Evolutionary conservation across 2,113 vertebrate genomes (phyloP).

Genomic region (Neogale vison): DNA sequence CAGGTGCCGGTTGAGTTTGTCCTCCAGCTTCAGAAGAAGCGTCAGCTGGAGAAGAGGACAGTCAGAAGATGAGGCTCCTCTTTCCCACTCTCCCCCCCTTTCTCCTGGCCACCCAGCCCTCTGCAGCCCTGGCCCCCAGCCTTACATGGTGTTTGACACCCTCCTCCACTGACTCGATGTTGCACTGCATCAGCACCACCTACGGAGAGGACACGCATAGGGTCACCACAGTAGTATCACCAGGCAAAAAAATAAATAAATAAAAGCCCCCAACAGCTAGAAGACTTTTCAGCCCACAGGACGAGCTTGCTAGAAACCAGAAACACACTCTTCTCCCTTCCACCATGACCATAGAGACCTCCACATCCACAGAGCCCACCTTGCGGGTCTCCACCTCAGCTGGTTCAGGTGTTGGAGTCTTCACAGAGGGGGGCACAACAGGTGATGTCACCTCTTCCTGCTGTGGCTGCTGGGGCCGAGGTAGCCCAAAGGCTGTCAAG

Average conservation of each 20-base stretch:
- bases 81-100: background rate
- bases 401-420: constrained; percentile 96
- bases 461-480: constrained; percentile 95
- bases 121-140: background rate
- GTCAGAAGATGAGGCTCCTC: constrained; percentile 12
- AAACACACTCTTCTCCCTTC: background rate
- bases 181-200: constrained; percentile 99
- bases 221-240: fast-evolving
- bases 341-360: background rate
- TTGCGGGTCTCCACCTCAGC: constrained; percentile 97
- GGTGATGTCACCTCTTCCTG: constrained; percentile 96
- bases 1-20: constrained; percentile 98
- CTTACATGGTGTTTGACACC: constrained; percentile 96
- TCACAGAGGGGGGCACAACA: constrained; percentile 95
- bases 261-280: background rate
- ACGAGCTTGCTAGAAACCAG: background rate
- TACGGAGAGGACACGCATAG: constrained; percentile 67
- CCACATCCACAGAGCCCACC: constrained; percentile 78
- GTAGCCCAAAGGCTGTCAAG: constrained; percentile 95
- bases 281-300: background rate
- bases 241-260: background rate
- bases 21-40: constrained; percentile 97
- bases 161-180: constrained; percentile 97
- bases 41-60: constrained; percentile 88
- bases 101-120: background rate